A percentile compares a stretch with the other conserved stretches of the same genome.
Conservation (phyloP, 2,113 vertebrate species). For the Percina caprodes region DNA sequence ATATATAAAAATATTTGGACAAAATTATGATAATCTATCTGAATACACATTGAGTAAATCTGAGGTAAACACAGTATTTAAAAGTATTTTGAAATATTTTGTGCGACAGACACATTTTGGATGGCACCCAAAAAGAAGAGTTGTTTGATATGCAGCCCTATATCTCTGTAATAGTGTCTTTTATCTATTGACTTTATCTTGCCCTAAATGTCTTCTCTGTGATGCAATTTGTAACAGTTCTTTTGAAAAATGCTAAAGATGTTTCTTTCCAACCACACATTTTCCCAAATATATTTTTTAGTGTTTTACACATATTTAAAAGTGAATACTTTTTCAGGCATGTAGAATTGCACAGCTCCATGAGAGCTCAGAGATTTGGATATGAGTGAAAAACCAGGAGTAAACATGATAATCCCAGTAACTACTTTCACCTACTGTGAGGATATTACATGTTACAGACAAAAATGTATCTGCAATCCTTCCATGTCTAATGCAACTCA, state of each 20-base stretch:
- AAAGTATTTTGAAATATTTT: background rate
- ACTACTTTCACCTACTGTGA: slow-evolving; percentile 36
- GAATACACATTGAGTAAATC: background rate
- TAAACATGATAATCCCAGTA: slow-evolving; percentile 39
- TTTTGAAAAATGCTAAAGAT: background rate
- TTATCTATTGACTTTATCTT: background rate
- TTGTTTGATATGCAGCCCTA: background rate
- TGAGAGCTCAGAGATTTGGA: slow-evolving; percentile 33
- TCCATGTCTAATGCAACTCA: slow-evolving; percentile 33
- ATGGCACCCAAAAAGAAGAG: background rate
- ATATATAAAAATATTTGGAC: background rate
- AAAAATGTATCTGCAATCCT: slow-evolving; percentile 7
- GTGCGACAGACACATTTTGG: background rate
- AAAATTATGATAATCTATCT: background rate
- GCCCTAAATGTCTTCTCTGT: background rate
- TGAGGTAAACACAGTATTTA: background rate
- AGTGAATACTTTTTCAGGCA: background rate
- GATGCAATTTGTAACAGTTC: background rate
- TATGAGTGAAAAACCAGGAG: slow-evolving; percentile 18
- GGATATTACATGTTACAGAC: slow-evolving; percentile 30
- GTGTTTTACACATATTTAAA: background rate
- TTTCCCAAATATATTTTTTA: background rate
- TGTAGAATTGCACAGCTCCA: slow-evolving; percentile 8
- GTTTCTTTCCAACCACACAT: background rate
- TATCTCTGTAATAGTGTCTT: background rate